These are phyloP conservation scores for Esox niger DNA, from an alignment of 2,113 vertebrate species.

Conservation along the genomic window DNA sequence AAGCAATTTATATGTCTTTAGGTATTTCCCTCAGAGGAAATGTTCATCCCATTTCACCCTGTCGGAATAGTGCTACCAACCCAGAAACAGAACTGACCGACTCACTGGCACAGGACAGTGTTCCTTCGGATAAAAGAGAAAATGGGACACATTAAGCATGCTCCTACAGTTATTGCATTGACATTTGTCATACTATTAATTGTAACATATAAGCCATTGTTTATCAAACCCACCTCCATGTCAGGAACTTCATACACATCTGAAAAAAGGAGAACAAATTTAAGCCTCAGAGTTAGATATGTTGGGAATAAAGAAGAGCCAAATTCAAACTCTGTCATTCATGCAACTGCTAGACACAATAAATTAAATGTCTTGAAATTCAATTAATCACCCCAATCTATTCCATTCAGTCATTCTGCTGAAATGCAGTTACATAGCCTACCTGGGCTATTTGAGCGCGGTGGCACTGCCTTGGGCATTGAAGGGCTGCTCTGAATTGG, in stretches of 20 bases:
- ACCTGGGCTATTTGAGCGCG: slow-evolving; percentile 40
- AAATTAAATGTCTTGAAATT: too few species aligned
- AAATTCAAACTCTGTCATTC: too few species aligned
- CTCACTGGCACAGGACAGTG: slow-evolving; percentile 34
- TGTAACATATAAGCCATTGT: not conserved
- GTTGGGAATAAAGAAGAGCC: not conserved
- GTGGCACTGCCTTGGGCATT: slow-evolving; percentile 6
- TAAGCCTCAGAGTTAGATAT: not conserved
- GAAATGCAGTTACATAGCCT: slow-evolving; percentile 14
- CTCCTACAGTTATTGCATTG: not conserved
- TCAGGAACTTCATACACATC: slow-evolving; percentile 79
- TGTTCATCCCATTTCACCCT: too few species aligned
- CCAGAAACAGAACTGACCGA: slow-evolving; percentile 50
- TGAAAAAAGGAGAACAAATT: slow-evolving; percentile 47
- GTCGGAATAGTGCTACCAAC: too few species aligned
- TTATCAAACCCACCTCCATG: slow-evolving; percentile 66
- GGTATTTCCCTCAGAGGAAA: not conserved
- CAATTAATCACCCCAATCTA: too few species aligned
- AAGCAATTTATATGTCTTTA: not conserved
- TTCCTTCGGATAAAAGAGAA: slow-evolving; percentile 56
- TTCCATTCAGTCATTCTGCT: not conserved
- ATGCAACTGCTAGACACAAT: too few species aligned
- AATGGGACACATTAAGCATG: not conserved
- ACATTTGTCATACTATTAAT: not conserved
- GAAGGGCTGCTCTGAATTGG: not conserved